phyloP scores from a whole-genome alignment of 2,797 vertebrate genomes.

The Pantherophis vulpinus region DNA sequence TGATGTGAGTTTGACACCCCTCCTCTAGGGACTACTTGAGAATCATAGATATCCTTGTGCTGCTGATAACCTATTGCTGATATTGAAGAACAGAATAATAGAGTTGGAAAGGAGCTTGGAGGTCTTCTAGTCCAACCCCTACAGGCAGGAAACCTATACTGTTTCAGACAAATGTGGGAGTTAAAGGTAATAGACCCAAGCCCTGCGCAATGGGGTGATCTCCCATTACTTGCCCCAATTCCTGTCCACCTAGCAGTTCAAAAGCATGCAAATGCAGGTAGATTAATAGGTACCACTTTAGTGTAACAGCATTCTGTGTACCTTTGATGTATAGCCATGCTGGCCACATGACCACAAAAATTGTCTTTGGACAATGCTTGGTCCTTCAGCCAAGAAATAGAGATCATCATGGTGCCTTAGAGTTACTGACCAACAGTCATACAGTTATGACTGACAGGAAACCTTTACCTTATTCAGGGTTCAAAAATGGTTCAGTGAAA shows the following conservation, averaged over 20 bases:
- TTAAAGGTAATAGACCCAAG: not conserved
- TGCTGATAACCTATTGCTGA: not conserved
- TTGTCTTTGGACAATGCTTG: not conserved
- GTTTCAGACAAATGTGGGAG: too few species aligned
- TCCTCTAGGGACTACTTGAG: not conserved
- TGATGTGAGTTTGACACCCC: not conserved
- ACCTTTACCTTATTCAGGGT: not conserved
- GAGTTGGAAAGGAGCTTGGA: not conserved
- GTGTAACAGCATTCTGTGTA: not conserved
- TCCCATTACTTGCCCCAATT: not conserved
- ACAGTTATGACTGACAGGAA: not conserved
- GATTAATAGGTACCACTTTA: not conserved
- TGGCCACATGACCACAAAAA: not conserved
- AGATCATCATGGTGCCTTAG: not conserved
- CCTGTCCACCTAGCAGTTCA: not conserved
- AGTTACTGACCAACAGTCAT: not conserved
- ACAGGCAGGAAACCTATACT: too few species aligned
- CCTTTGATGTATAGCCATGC: not conserved
- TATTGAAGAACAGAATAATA: not conserved
- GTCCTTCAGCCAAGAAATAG: not conserved
- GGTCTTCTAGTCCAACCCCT: too few species aligned
- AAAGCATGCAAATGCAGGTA: not conserved
- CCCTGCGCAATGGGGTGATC: not conserved
- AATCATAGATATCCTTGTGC: not conserved
- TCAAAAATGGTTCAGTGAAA: not conserved